A percentile compares a stretch with the other conserved stretches of the same genome.
These are phyloP conservation scores for Rhodophaea formosa DNA, from an alignment of 2,888 invertebrate species.

Conservation along the genomic window DNA sequence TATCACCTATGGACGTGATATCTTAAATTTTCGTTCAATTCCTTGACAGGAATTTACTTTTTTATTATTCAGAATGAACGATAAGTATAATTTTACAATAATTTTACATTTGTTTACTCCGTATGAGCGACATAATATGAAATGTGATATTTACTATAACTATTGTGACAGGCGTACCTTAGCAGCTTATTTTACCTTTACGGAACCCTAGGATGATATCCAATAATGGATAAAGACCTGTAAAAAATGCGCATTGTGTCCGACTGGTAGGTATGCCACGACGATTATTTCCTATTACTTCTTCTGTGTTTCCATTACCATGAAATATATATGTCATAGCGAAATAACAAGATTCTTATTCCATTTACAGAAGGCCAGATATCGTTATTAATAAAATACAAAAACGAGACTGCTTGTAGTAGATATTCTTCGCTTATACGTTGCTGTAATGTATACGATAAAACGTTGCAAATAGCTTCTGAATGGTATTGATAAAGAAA, in stretches of 20 bases:
- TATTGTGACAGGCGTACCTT: no score
- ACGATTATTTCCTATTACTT: conserved; percentile 1
- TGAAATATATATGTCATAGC: conserved; percentile 13
- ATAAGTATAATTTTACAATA: no score
- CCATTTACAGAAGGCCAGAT: background rate
- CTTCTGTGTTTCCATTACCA: conserved; percentile 8
- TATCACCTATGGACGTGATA: no score
- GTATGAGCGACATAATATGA: no score
- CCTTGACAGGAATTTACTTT: no score
- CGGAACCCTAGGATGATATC: background rate
- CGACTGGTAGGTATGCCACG: background rate
- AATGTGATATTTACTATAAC: no score
- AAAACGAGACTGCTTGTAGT: background rate
- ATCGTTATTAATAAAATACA: conserved; percentile 10
- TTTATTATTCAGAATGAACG: no score
- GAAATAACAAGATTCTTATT: conserved; percentile 5
- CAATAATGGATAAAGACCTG: background rate
- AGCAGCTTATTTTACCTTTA: background rate
- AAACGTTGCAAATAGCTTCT: background rate
- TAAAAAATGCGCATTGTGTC: conserved; percentile 15
- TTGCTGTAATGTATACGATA: background rate
- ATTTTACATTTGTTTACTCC: no score
- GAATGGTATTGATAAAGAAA: background rate
- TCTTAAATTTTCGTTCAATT: no score
- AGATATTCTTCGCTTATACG: background rate